A percentile compares a stretch with the other conserved stretches of the same genome.
Evolutionary conservation across 1,140 invertebrate species (phyloP).

Genomic region (Drosophila grimshawi): DNA sequence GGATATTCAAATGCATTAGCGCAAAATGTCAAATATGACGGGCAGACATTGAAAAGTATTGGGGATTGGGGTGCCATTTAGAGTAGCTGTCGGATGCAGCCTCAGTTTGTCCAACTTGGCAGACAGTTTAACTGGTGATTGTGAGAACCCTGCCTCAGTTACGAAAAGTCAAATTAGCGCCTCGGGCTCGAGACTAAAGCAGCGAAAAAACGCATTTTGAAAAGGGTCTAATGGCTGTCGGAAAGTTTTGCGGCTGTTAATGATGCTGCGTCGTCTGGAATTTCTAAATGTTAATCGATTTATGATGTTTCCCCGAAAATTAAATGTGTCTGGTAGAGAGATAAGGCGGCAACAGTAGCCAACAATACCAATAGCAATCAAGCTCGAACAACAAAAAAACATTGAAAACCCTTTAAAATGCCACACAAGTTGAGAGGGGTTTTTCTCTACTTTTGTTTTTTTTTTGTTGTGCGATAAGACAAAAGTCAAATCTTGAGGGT

Average conservation of each 20-base stretch:
- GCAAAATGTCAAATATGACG: slow-evolving; percentile 76
- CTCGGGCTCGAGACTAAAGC: slow-evolving; percentile 34
- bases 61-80: slow-evolving; percentile 31
- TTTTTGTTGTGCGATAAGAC: slow-evolving; percentile 23
- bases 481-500: slow-evolving; percentile 33
- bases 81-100: slow-evolving; percentile 61
- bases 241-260: slow-evolving; percentile 75
- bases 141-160: slow-evolving; percentile 25
- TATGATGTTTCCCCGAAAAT: slow-evolving; percentile 72
- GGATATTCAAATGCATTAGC: slow-evolving; percentile 78
- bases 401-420: slow-evolving; percentile 60
- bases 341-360: slow-evolving; percentile 71
- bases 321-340: slow-evolving; percentile 60
- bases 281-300: slow-evolving; percentile 73
- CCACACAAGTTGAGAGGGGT: slow-evolving; percentile 56
- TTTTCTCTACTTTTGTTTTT: not conserved
- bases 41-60: slow-evolving; percentile 42
- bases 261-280: slow-evolving; percentile 56
- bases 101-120: slow-evolving; percentile 30
- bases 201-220: slow-evolving; percentile 44
- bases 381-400: not conserved
- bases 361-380: not conserved
- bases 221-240: slow-evolving; percentile 79
- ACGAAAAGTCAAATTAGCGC: slow-evolving; percentile 74
- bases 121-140: not conserved